Conservation (phyloP, 2,797 vertebrate genomes). For the Podarcis siculus region DNA sequence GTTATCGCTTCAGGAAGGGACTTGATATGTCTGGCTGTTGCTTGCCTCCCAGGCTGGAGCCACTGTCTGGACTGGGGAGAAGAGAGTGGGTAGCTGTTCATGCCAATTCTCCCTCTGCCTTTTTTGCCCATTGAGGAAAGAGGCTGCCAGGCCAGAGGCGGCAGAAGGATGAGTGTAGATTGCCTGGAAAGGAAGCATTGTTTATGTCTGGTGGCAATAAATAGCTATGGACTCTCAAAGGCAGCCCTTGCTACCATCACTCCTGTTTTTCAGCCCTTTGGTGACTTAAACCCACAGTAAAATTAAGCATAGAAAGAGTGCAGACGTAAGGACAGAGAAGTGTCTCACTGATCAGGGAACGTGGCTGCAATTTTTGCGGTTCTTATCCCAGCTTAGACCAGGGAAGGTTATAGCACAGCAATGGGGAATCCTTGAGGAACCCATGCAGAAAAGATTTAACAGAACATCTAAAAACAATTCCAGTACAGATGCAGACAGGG, state of each 20-base stretch:
- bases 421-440: not conserved
- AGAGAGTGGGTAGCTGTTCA: not conserved
- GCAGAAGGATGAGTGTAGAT: no score
- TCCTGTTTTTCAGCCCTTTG: not conserved
- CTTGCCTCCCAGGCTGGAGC: constrained; percentile 28
- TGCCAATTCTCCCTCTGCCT: not conserved
- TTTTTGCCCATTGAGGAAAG: not conserved
- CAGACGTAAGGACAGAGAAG: not conserved
- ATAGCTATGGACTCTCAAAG: not conserved
- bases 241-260: no score
- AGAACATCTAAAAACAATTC: no score
- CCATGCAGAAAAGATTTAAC: no score
- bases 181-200: not conserved
- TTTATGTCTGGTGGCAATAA: not conserved
- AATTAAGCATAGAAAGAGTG: no score
- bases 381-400: not conserved
- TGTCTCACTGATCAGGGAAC: not conserved
- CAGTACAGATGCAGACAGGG: no score
- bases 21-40: constrained; percentile 22
- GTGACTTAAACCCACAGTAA: not conserved
- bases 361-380: not conserved
- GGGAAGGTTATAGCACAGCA: not conserved
- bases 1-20: constrained; percentile 40
- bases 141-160: not conserved
- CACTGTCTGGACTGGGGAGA: constrained; percentile 17